A percentile compares a stretch with the other conserved stretches of the same genome.
Evolutionary conservation across 1,140 invertebrate species (phyloP).

Genomic region (Drosophila nigromelanica): DNA sequence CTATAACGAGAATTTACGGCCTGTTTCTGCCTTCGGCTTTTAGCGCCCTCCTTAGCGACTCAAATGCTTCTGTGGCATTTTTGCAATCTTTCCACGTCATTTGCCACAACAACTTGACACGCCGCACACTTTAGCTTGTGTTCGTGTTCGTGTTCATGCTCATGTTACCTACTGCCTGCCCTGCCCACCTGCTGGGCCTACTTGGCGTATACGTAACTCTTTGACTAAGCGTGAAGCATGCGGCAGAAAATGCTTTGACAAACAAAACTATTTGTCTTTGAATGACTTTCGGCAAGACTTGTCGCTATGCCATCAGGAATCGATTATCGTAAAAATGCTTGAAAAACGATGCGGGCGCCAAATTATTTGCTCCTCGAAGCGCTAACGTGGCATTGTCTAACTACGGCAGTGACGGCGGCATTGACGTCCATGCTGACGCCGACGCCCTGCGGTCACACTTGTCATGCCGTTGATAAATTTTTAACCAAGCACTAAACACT

Average conservation of each 20-base stretch:
- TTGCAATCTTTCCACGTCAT: slow-evolving; percentile 59
- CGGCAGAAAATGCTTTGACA: slow-evolving; percentile 68
- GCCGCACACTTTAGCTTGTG: background rate
- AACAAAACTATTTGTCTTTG: slow-evolving; percentile 76
- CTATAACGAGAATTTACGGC: background rate
- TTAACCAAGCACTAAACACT: slow-evolving; percentile 79
- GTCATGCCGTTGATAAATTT: slow-evolving; percentile 78
- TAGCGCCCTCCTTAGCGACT: slow-evolving; percentile 1
- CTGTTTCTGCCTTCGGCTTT: background rate
- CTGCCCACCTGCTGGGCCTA: slow-evolving; percentile 43
- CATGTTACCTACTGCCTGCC: background rate
- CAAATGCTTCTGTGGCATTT: slow-evolving; percentile 44
- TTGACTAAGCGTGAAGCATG: slow-evolving; percentile 36
- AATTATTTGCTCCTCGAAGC: slow-evolving; percentile 45
- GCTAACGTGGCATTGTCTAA: slow-evolving; percentile 19
- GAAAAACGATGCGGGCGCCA: slow-evolving; percentile 62
- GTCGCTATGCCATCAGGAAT: slow-evolving; percentile 56
- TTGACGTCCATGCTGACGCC: background rate
- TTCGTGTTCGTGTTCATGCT: background rate
- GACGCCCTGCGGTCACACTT: slow-evolving; percentile 68
- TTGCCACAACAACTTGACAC: slow-evolving; percentile 51
- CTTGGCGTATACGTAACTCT: slow-evolving; percentile 46
- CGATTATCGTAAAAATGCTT: slow-evolving; percentile 75
- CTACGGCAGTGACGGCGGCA: background rate
- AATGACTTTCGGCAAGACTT: slow-evolving; percentile 62